These are phyloP conservation scores for Syncerus caffer DNA, from an alignment of 2,797 vertebrate genomes.

Conservation along the genomic window DNA sequence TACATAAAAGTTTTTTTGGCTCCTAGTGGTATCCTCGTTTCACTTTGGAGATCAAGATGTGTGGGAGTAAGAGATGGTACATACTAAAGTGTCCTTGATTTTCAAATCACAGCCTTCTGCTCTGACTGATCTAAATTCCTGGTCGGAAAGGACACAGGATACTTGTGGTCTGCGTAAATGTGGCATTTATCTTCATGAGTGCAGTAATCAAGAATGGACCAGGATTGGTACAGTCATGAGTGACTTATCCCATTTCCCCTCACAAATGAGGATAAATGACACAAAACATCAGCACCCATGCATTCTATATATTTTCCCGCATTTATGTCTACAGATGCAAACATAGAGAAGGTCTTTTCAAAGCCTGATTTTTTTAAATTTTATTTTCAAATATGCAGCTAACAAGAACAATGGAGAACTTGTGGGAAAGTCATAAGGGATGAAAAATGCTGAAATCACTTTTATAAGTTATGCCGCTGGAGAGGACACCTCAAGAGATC, in stretches of 20 bases:
- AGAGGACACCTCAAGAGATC: background rate
- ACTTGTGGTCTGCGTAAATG: background rate
- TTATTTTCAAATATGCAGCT: slow-evolving; percentile 37
- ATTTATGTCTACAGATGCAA: background rate
- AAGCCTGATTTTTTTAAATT: background rate
- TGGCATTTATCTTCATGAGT: slow-evolving; percentile 64
- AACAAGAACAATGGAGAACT: background rate
- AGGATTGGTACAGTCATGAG: slow-evolving; percentile 14
- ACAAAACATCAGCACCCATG: background rate
- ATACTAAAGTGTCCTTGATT: background rate
- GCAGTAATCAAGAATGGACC: slow-evolving; percentile 34
- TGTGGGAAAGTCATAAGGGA: background rate
- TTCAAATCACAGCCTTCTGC: slow-evolving; percentile 1
- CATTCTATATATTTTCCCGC: slow-evolving; percentile 5
- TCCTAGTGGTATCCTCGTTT: background rate
- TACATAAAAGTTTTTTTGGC: background rate
- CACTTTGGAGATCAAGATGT: background rate
- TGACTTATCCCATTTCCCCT: slow-evolving; percentile 26
- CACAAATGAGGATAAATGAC: slow-evolving; percentile 60
- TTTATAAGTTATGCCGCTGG: background rate
- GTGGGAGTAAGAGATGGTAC: background rate
- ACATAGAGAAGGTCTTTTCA: background rate
- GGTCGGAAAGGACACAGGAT: slow-evolving; percentile 6
- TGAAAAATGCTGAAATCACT: slow-evolving; percentile 4
- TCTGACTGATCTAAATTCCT: background rate